Percentiles rank a stretch among this genome's conserved stretches.
These are phyloP conservation scores for Mamestra brassicae DNA, from an alignment of 2,888 invertebrate species.

Conservation along the genomic window DNA sequence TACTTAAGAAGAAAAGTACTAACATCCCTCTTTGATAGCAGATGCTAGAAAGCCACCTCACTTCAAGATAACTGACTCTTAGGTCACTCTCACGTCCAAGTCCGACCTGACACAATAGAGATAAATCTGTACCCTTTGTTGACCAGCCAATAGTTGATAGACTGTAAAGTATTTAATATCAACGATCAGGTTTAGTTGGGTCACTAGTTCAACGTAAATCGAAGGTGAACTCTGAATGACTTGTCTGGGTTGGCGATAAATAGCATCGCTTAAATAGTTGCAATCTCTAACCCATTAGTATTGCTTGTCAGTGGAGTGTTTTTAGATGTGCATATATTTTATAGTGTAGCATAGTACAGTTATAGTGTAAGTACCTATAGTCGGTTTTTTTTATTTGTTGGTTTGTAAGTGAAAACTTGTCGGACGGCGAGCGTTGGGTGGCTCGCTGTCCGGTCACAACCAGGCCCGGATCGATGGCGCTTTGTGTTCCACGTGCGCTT, in stretches of 20 bases:
- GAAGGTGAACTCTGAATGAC: conserved; percentile 21
- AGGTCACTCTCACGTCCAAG: conserved; percentile 11
- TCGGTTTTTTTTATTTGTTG: too few species aligned
- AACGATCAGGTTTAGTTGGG: conserved; percentile 18
- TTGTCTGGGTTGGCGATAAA: neutral
- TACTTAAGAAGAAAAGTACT: neutral
- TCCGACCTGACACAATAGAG: neutral
- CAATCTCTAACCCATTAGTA: neutral
- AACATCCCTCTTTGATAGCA: neutral
- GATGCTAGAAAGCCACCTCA: neutral
- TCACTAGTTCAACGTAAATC: conserved; percentile 29
- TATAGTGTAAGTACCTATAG: too few species aligned
- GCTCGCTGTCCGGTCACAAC: too few species aligned
- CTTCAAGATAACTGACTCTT: conserved; percentile 15
- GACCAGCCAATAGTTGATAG: conserved; percentile 13
- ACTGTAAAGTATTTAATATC: conserved; percentile 46
- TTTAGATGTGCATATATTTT: too few species aligned
- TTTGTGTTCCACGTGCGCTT: too few species aligned
- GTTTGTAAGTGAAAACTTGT: too few species aligned
- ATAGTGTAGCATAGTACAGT: too few species aligned
- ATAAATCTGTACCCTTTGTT: conserved; percentile 14
- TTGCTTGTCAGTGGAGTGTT: too few species aligned
- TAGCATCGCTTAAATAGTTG: conserved; percentile 6
- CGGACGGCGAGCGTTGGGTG: too few species aligned
- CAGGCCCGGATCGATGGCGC: too few species aligned